These are phyloP conservation scores for Meteorus colon DNA, from an alignment of 2,888 invertebrate genomes.

Conservation along the genomic window DNA sequence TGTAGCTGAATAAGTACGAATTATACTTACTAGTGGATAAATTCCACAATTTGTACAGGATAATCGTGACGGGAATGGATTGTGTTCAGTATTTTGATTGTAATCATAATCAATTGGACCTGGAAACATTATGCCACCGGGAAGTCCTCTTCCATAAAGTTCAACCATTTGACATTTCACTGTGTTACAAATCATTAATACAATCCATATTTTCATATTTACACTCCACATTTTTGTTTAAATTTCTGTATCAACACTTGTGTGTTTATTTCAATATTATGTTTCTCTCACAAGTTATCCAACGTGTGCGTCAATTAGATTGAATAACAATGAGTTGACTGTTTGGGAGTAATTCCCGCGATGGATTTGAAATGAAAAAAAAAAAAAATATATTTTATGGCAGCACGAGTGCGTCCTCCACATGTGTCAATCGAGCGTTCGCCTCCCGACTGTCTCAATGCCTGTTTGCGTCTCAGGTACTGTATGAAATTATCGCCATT, in stretches of 20 bases:
- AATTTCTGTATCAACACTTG: not conserved
- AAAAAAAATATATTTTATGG: not conserved
- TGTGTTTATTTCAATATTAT: not conserved
- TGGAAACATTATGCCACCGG: slow-evolving; percentile 54
- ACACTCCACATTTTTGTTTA: slow-evolving; percentile 21
- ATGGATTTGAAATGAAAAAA: slow-evolving; percentile 21
- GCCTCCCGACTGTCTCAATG: slow-evolving; percentile 45
- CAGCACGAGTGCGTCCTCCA: not conserved
- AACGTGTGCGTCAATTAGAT: not conserved
- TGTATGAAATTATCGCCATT: slow-evolving; percentile 23
- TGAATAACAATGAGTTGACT: not conserved
- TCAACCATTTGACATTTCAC: slow-evolving; percentile 42
- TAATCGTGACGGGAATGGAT: slow-evolving; percentile 11
- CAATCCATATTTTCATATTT: slow-evolving; percentile 45
- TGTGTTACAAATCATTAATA: slow-evolving; percentile 45
- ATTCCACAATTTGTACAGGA: slow-evolving; percentile 33
- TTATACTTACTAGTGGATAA: slow-evolving; percentile 36
- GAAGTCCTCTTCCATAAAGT: slow-evolving; percentile 38
- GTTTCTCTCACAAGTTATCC: not conserved
- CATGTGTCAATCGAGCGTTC: slow-evolving; percentile 30
- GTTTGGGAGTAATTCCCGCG: slow-evolving; percentile 23
- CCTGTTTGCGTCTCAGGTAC: slow-evolving; percentile 38
- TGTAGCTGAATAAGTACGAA: slow-evolving; percentile 22
- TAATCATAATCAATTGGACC: slow-evolving; percentile 37
- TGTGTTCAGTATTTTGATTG: not conserved